Evolutionary conservation across 1,140 invertebrate genomes (phyloP).

Genomic region (Harpegnathos saltator): DNA sequence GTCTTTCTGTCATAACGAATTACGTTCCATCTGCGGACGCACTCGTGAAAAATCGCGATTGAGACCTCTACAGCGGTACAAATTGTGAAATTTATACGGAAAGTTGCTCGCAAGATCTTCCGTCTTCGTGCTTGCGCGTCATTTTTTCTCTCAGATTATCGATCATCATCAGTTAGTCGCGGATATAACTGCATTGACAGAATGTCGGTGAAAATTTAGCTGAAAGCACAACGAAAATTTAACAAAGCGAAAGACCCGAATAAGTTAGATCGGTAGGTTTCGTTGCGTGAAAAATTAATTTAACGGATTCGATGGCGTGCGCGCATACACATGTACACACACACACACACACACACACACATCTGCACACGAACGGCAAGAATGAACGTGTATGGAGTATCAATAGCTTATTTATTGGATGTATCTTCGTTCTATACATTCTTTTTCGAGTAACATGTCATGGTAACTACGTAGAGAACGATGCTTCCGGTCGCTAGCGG

Average conservation of each 20-base stretch:
- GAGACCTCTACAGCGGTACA: neutral
- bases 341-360: neutral
- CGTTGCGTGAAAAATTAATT: neutral
- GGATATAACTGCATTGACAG: too few species aligned
- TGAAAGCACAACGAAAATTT: neutral
- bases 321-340: too few species aligned
- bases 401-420: constrained; percentile 82
- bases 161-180: too few species aligned
- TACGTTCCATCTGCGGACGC: neutral
- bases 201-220: too few species aligned
- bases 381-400: constrained; percentile 79
- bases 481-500: constrained; percentile 57
- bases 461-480: constrained; percentile 71
- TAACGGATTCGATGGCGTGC: neutral
- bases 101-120: too few species aligned
- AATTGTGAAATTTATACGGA: neutral
- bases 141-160: too few species aligned
- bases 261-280: neutral
- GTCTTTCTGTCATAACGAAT: constrained; percentile 21
- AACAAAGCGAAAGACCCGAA: neutral
- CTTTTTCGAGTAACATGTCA: constrained; percentile 77
- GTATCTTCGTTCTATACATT: constrained; percentile 83
- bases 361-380: neutral
- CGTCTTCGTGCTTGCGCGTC: too few species aligned
- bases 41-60: neutral